phyloP scores from a whole-genome alignment of 2,113 vertebrate genomes.

The Grammomys dolichurus region DNA sequence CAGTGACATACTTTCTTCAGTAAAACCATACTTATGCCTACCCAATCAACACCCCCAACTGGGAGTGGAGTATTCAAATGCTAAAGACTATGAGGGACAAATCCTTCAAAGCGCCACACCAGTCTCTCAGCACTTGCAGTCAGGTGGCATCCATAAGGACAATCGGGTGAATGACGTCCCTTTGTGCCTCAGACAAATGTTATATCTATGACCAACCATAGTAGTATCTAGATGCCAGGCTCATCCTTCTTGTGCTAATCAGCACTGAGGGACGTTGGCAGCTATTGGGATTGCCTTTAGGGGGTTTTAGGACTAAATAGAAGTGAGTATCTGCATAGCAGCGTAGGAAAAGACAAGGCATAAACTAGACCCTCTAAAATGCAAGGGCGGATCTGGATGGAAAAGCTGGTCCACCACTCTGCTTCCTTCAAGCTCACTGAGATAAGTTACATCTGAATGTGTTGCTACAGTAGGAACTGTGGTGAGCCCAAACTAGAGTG shows the following conservation, averaged over 20 bases:
- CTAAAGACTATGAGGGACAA: neutral
- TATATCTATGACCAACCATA: neutral
- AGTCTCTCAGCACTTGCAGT: neutral
- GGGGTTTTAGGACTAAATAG: neutral
- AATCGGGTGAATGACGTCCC: neutral
- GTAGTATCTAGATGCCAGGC: neutral
- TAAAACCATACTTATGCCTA: neutral
- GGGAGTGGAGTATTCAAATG: neutral
- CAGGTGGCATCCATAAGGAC: neutral
- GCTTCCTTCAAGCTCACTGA: neutral
- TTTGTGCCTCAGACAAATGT: neutral
- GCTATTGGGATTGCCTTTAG: neutral
- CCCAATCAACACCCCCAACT: neutral
- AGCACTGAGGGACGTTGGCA: neutral
- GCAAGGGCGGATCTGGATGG: neutral
- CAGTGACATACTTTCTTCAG: neutral
- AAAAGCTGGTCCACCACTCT: neutral
- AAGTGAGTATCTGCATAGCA: neutral
- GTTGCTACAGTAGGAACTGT: neutral
- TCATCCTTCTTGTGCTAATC: neutral
- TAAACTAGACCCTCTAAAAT: neutral
- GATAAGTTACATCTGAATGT: neutral
- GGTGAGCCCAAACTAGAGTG: neutral
- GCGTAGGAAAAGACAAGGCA: conserved; percentile 10
- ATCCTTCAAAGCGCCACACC: neutral